A percentile compares a stretch with the other conserved stretches of the same genome.
Conservation (phyloP, 1,140 invertebrate species). For the Drosophila repletoides region DNA sequence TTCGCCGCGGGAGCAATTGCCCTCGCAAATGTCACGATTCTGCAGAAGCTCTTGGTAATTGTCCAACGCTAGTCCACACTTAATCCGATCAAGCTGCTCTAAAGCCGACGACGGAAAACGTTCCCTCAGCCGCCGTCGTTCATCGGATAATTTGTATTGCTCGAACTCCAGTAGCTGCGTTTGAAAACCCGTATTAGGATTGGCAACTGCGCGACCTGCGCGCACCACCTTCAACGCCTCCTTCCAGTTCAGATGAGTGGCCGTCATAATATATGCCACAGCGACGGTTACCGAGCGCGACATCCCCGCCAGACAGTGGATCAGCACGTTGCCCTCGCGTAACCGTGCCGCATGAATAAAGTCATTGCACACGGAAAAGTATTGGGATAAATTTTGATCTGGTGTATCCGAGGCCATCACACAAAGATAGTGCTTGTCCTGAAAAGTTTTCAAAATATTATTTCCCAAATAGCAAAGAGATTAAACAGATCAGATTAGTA, state of each 20-base stretch:
- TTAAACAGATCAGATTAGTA: no score
- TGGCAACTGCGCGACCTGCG: constrained; percentile 94
- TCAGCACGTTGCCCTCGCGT: constrained; percentile 94
- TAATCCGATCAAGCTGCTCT: constrained; percentile 88
- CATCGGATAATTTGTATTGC: constrained; percentile 90
- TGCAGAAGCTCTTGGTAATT: constrained; percentile 91
- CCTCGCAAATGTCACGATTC: constrained; percentile 91
- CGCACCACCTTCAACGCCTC: constrained; percentile 96
- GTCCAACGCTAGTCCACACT: constrained; percentile 89
- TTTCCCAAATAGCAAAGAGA: constrained; percentile 67
- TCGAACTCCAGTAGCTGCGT: constrained; percentile 97
- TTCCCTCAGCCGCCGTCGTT: constrained; percentile 91
- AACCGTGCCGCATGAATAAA: constrained; percentile 96
- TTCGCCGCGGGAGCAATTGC: constrained; percentile 91
- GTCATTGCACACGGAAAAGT: constrained; percentile 96
- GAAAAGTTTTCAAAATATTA: no score
- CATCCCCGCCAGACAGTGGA: constrained; percentile 98
- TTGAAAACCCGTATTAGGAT: constrained; percentile 97
- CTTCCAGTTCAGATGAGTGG: constrained; percentile 94
- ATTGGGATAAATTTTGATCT: constrained; percentile 95
- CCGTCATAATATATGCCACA: constrained; percentile 93
- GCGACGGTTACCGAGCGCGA: constrained; percentile 97
- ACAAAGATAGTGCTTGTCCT: constrained; percentile 98
- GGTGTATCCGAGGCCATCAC: constrained; percentile 96
- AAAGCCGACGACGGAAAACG: constrained; percentile 91